Conservation (phyloP, 2,888 invertebrate species). For the Chloroclystis v-ata region DNA sequence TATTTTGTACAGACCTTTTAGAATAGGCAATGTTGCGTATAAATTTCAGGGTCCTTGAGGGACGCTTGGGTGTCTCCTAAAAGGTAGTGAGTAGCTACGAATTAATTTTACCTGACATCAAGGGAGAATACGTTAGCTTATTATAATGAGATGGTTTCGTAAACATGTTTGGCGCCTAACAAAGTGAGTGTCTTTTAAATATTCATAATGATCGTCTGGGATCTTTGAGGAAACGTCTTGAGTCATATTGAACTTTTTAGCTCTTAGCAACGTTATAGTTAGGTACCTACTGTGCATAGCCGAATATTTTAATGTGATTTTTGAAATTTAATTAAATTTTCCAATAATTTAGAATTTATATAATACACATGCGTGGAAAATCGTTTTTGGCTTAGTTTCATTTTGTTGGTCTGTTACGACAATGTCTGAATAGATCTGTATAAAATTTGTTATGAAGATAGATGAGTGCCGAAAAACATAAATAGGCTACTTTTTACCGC, state of each 20-base stretch:
- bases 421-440: too few relatives aligned
- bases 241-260: conserved; percentile 9
- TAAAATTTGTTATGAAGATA: too few relatives aligned
- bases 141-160: conserved; percentile 57
- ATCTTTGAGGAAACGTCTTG: background rate
- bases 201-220: conserved; percentile 40
- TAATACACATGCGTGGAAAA: too few relatives aligned
- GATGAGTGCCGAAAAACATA: too few relatives aligned
- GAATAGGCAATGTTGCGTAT: conserved; percentile 72
- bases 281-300: too few relatives aligned
- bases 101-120: conserved; percentile 70
- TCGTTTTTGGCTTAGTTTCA: too few relatives aligned
- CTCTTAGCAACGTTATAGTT: too few relatives aligned
- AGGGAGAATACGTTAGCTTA: conserved; percentile 59
- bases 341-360: too few relatives aligned
- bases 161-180: conserved; percentile 44
- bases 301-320: too few relatives aligned
- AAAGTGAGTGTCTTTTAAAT: conserved; percentile 41
- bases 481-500: too few relatives aligned
- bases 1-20: conserved; percentile 67
- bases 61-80: conserved; percentile 56
- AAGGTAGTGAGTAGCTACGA: conserved; percentile 63
- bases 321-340: too few relatives aligned
- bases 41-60: conserved; percentile 59
- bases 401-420: too few relatives aligned